A percentile compares a stretch with the other conserved stretches of the same genome.
Conservation (phyloP, 2,797 vertebrate species). For the Oreochromis grahami region DNA sequence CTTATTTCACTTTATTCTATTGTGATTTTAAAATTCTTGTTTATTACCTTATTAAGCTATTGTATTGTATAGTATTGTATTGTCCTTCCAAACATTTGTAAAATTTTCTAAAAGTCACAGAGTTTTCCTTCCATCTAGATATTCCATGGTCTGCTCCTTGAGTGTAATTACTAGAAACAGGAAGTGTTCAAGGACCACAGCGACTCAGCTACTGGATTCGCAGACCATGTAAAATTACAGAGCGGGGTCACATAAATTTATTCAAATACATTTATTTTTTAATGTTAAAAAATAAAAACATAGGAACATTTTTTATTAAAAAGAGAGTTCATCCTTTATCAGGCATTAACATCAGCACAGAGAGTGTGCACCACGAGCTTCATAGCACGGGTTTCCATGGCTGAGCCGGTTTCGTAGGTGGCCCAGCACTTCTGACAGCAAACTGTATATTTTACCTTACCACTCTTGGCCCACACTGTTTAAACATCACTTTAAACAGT, state of each 20-base stretch:
- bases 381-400: neutral
- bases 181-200: neutral
- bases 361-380: neutral
- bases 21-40: neutral
- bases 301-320: accelerated
- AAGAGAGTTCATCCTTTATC: neutral
- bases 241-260: neutral
- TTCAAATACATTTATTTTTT: neutral
- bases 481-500: neutral
- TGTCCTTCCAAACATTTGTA: neutral
- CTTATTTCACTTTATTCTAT: neutral
- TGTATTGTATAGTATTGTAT: neutral
- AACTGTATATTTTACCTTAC: neutral
- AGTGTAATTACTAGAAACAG: accelerated
- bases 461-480: neutral
- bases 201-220: neutral
- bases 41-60: accelerated
- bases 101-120: accelerated
- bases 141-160: neutral
- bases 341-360: accelerated
- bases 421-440: neutral
- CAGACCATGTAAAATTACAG: neutral
- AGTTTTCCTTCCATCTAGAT: accelerated
- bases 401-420: neutral
- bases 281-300: neutral